Conservation (phyloP, 2,113 vertebrate species). For the Melanostigma gelatinosum region DNA sequence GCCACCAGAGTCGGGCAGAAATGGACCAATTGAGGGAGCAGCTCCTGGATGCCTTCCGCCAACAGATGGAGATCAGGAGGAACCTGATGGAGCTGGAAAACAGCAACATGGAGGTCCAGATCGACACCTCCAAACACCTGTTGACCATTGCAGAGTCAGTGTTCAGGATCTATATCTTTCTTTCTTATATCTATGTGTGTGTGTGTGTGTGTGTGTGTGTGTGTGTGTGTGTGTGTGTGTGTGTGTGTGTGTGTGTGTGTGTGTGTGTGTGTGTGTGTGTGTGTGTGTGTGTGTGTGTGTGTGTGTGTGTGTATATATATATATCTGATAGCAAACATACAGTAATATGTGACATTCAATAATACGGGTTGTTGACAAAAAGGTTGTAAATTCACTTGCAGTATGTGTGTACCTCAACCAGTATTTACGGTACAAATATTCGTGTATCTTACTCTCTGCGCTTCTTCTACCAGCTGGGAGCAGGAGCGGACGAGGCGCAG, state of each 20-base stretch:
- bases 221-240: too few relatives aligned
- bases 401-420: background rate
- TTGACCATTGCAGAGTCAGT: slow-evolving; percentile 88
- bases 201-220: too few relatives aligned
- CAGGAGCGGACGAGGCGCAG: slow-evolving; percentile 83
- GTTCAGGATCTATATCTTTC: background rate
- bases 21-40: slow-evolving; percentile 88
- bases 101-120: slow-evolving; percentile 88
- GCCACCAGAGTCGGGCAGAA: slow-evolving; percentile 80
- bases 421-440: background rate
- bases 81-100: slow-evolving; percentile 90
- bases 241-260: too few relatives aligned
- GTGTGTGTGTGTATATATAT: too few relatives aligned
- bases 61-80: slow-evolving; percentile 89
- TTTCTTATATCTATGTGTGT: too few relatives aligned
- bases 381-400: background rate
- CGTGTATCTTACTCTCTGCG: background rate
- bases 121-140: slow-evolving; percentile 88
- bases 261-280: too few relatives aligned
- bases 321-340: background rate
- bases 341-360: background rate
- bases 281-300: too few relatives aligned
- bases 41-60: slow-evolving; percentile 87
- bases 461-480: slow-evolving; percentile 84
- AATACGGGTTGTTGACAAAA: background rate